Evolutionary conservation across 2,888 invertebrate species (phyloP).

Genomic region (Synanthedon vespiformis): DNA sequence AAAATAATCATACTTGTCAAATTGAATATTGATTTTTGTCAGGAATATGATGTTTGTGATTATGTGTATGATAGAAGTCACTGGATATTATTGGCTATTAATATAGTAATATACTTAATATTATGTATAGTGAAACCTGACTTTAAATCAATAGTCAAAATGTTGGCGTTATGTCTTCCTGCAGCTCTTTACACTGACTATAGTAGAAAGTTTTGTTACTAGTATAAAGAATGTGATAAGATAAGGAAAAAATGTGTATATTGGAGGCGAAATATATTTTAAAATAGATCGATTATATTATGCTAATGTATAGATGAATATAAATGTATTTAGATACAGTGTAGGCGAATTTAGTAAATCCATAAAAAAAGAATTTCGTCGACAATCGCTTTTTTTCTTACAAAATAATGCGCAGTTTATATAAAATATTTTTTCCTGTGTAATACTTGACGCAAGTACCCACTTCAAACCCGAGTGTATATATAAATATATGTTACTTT

Average conservation of each 20-base stretch:
- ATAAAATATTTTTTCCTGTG: too few species aligned
- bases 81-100: neutral
- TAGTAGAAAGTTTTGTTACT: constrained; percentile 61
- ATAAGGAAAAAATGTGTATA: constrained; percentile 49
- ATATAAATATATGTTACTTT: too few species aligned
- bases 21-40: neutral
- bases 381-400: constrained; percentile 16
- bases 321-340: constrained; percentile 30
- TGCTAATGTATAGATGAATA: constrained; percentile 43
- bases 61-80: neutral
- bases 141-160: neutral
- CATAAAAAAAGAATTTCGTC: constrained; percentile 7
- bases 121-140: neutral
- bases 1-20: constrained; percentile 44
- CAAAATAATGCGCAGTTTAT: too few species aligned
- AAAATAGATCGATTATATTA: constrained; percentile 34
- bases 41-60: neutral
- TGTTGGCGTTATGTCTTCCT: constrained; percentile 62
- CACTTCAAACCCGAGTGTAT: too few species aligned
- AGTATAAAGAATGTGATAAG: constrained; percentile 67
- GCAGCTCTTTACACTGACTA: constrained; percentile 71
- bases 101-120: neutral
- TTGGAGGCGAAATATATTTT: constrained; percentile 43
- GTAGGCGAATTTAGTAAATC: constrained; percentile 24
- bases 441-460: too few species aligned